These are phyloP conservation scores for Scaptomyza reducta DNA, from an alignment of 2,888 invertebrate genomes.

Conservation along the genomic window DNA sequence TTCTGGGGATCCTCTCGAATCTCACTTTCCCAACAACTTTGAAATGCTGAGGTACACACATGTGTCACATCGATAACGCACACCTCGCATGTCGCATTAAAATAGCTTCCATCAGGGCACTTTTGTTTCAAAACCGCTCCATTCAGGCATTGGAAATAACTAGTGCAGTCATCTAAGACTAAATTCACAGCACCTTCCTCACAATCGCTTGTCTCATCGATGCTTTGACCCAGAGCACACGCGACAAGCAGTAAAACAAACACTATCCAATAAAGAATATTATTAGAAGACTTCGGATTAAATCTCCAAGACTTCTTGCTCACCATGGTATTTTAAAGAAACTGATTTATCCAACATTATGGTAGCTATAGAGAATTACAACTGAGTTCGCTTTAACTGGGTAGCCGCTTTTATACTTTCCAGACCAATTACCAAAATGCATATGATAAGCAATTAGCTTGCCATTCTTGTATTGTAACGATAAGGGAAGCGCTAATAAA, in stretches of 20 bases:
- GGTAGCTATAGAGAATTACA: not conserved
- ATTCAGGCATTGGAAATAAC: conserved; percentile 46
- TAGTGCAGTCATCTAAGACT: conserved; percentile 22
- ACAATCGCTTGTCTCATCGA: conserved; percentile 7
- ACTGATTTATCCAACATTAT: conserved; percentile 33
- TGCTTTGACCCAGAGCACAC: not conserved
- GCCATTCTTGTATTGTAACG: not conserved
- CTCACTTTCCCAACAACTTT: conserved; percentile 1
- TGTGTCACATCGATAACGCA: conserved; percentile 31
- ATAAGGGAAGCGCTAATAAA: conserved; percentile 19
- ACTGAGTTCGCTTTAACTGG: conserved; percentile 11
- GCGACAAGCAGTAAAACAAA: conserved; percentile 14
- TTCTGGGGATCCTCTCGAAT: not conserved
- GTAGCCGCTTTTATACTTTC: conserved; percentile 45
- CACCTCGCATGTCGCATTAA: conserved; percentile 18
- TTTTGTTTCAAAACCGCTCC: conserved; percentile 3
- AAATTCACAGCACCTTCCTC: conserved; percentile 33
- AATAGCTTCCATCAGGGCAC: conserved; percentile 33
- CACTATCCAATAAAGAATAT: conserved; percentile 20
- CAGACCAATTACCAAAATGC: conserved; percentile 41
- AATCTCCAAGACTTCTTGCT: conserved; percentile 13
- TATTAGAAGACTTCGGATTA: not conserved
- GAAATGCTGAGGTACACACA: conserved; percentile 1
- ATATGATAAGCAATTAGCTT: not conserved
- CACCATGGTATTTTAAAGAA: conserved; percentile 32